Evolutionary conservation across 2,888 invertebrate species (phyloP).

Genomic region (Diloba caeruleocephala): DNA sequence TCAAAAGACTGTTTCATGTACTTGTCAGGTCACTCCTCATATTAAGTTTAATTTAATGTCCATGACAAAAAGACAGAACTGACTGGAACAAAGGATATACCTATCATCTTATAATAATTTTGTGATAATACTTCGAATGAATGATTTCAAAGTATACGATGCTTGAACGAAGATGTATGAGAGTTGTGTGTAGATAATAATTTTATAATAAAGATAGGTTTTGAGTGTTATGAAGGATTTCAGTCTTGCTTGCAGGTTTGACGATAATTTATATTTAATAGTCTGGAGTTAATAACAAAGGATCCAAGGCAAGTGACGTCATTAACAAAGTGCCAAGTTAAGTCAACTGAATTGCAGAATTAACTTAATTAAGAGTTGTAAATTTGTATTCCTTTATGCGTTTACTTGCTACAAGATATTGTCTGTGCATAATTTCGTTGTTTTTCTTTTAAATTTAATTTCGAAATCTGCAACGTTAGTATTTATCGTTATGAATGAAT

Average conservation of each 20-base stretch:
- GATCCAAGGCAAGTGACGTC: not conserved
- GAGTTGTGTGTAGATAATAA: constrained; percentile 32
- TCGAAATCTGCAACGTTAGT: constrained; percentile 3
- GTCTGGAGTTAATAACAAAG: not conserved
- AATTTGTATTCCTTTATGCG: constrained; percentile 34
- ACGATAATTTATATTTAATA: constrained; percentile 1
- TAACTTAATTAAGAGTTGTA: constrained; percentile 16
- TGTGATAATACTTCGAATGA: constrained; percentile 39
- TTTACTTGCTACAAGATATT: constrained; percentile 19
- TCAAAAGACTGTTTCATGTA: constrained; percentile 7
- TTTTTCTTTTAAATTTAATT: constrained; percentile 7
- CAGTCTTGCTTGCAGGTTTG: constrained; percentile 1
- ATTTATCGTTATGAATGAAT: constrained; percentile 21
- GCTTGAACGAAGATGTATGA: constrained; percentile 32
- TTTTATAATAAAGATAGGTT: constrained; percentile 4
- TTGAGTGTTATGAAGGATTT: constrained; percentile 17
- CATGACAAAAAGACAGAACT: constrained; percentile 41
- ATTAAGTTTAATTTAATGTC: constrained; percentile 23
- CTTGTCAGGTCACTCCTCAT: constrained; percentile 25
- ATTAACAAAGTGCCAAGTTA: not conserved
- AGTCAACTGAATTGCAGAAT: not conserved
- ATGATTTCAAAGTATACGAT: constrained; percentile 29
- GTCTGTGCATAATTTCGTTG: constrained; percentile 12
- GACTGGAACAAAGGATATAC: constrained; percentile 28
- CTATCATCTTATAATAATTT: constrained; percentile 27